phyloP scores from a whole-genome alignment of 2,888 invertebrate species.

The Biston stratarius region DNA sequence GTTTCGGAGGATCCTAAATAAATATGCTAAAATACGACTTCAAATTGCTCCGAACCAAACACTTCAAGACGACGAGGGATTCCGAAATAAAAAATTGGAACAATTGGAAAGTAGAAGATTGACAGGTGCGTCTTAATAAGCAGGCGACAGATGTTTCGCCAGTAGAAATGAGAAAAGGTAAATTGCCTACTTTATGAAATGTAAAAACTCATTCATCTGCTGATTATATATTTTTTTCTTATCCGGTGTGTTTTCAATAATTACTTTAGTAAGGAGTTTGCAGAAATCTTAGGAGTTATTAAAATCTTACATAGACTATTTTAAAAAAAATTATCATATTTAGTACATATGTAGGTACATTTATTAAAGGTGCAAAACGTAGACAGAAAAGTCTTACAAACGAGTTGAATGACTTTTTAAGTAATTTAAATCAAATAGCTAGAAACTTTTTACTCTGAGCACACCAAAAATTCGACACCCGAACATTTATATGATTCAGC shows the following conservation, averaged over 20 bases:
- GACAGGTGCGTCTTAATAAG: slow-evolving; percentile 87
- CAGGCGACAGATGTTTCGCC: slow-evolving; percentile 73
- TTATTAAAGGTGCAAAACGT: too few relatives aligned
- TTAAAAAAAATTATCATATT: too few relatives aligned
- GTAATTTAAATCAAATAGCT: too few relatives aligned
- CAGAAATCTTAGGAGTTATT: background rate
- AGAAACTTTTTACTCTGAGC: too few relatives aligned
- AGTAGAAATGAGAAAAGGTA: slow-evolving; percentile 82
- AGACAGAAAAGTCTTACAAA: too few relatives aligned
- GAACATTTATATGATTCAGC: too few relatives aligned
- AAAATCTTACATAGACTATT: too few relatives aligned
- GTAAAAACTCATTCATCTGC: slow-evolving; percentile 41
- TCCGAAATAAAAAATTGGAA: slow-evolving; percentile 70
- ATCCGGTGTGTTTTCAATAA: background rate
- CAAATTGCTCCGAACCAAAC: slow-evolving; percentile 48
- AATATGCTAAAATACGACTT: slow-evolving; percentile 71
- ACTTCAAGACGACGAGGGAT: slow-evolving; percentile 74
- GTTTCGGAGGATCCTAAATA: slow-evolving; percentile 65
- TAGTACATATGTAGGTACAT: too few relatives aligned
- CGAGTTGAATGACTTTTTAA: too few relatives aligned
- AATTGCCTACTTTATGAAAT: slow-evolving; percentile 74
- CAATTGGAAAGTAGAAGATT: slow-evolving; percentile 73
- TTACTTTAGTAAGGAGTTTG: background rate
- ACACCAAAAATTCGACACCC: too few relatives aligned
- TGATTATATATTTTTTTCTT: slow-evolving; percentile 41